These are phyloP conservation scores for Pleuronectes platessa DNA, from an alignment of 2,113 vertebrate genomes.

Conservation along the genomic window DNA sequence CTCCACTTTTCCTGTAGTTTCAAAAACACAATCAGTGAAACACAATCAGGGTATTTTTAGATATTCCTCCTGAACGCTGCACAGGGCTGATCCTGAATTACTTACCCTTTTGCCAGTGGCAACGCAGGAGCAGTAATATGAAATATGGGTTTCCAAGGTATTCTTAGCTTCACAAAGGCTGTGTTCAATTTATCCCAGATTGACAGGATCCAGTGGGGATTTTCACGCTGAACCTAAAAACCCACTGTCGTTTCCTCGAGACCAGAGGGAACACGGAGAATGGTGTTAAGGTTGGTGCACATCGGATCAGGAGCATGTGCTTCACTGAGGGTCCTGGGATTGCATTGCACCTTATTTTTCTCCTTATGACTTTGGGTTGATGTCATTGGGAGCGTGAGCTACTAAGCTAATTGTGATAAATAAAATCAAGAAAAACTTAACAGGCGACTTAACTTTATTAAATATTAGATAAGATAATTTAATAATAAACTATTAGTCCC, in stretches of 20 bases:
- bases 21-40: constrained; percentile 49
- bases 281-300: constrained; percentile 21
- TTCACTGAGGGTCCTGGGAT: not conserved
- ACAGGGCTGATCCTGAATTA: constrained; percentile 54
- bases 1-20: constrained; percentile 36
- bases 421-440: too few relatives aligned
- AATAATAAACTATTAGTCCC: too few relatives aligned
- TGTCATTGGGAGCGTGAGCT: not conserved
- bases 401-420: not conserved
- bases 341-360: not conserved
- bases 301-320: not conserved
- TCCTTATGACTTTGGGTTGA: not conserved
- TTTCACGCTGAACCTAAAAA: constrained; percentile 42
- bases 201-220: constrained; percentile 61
- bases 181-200: constrained; percentile 58
- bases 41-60: constrained; percentile 50
- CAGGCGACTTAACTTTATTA: too few relatives aligned
- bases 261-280: constrained; percentile 14
- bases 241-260: constrained; percentile 30
- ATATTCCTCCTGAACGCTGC: constrained; percentile 12
- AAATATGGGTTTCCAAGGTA: constrained; percentile 65
- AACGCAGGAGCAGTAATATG: constrained; percentile 43
- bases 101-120: constrained; percentile 58
- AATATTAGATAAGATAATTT: too few relatives aligned
- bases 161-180: constrained; percentile 65